phyloP scores from a whole-genome alignment of 2,888 invertebrate genomes.

The Osmoderma eremita region DNA sequence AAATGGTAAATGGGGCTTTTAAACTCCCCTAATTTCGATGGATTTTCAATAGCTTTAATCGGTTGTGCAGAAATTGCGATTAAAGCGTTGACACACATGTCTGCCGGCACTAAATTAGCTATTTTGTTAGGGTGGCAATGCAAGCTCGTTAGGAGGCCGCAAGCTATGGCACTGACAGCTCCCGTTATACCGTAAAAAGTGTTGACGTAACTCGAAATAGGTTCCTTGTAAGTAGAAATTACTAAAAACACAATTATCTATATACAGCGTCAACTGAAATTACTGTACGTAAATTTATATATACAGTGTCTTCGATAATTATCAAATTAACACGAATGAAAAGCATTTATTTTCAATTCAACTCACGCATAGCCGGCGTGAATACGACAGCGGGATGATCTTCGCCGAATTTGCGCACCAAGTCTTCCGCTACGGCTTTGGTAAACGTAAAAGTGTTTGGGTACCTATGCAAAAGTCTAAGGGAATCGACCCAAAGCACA shows the following conservation, averaged over 20 bases:
- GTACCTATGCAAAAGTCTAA: constrained; percentile 74
- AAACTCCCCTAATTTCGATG: constrained; percentile 39
- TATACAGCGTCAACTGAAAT: too few relatives aligned
- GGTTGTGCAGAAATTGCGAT: constrained; percentile 82
- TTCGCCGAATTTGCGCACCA: constrained; percentile 72
- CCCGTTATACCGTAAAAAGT: constrained; percentile 91
- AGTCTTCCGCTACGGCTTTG: constrained; percentile 87
- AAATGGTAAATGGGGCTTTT: constrained; percentile 84
- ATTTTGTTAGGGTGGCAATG: constrained; percentile 74
- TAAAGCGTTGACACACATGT: constrained; percentile 84
- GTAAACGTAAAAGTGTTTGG: constrained; percentile 94
- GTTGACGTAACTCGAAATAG: constrained; percentile 87
- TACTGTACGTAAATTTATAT: too few relatives aligned
- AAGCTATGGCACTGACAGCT: constrained; percentile 76
- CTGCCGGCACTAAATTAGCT: constrained; percentile 82
- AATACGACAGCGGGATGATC: constrained; percentile 85
- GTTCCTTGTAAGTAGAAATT: constrained; percentile 76
- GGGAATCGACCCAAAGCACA: constrained; percentile 41
- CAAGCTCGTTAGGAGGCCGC: constrained; percentile 79
- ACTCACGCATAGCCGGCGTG: constrained; percentile 82
- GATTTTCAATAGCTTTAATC: constrained; percentile 51
- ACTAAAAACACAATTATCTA: too few relatives aligned
- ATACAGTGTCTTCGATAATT: neutral
- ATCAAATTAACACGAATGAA: neutral
- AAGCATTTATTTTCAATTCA: neutral